Base-by-base conservation (phyloP, 2,888 invertebrate genomes). In the Lapara coniferarum region DNA sequence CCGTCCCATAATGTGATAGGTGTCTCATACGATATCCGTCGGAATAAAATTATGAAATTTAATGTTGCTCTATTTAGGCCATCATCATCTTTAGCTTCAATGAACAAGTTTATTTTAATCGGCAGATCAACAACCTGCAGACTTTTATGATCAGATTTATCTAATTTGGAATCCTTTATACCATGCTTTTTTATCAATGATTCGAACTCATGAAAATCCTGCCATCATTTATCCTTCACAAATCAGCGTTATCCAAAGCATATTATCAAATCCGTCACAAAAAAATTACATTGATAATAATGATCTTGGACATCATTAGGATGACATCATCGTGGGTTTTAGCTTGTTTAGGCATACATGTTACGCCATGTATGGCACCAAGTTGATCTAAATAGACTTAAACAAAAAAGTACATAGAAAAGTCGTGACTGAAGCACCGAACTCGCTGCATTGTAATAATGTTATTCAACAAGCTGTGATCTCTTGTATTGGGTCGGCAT, bases 391-490 rank as follows among this genome's bases (percentile, higher is more conserved):
- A 57, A 25, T 57, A 30, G 57, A 30, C 14, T 12, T 57, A 14
- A 30, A 37, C 57, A 58, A 58, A 58, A 58, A 66, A 66, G n/a
- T n/a, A 12, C 49, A 66, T 51, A 66, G 49, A 56, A 49, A 67
- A 70, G 52, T 70, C 70, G 70, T 70, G 70, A 68, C 68, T 66
- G 46, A 66, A 70, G 44, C 57, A 68, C 52, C 53, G 52, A 69
- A 69, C 63, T n/a, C 49, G 70, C 69, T 70, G 51, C 57, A 69
- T 75, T 75, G 74, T 73, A 59, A 53, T 53, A 70, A 19, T 70
- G 57, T 63, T 63, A 68, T 70, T 49, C 68, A 70, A 66, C 69
- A 58, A 51, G 66, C 58, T 52, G 57, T 58, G 55, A 56, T 44
- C 56, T 14, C 44, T 30, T 30, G 51, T 52, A 69, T 66, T 25